Conservation (phyloP, 2,888 invertebrate genomes). For the Parascotia fuliginaria region DNA sequence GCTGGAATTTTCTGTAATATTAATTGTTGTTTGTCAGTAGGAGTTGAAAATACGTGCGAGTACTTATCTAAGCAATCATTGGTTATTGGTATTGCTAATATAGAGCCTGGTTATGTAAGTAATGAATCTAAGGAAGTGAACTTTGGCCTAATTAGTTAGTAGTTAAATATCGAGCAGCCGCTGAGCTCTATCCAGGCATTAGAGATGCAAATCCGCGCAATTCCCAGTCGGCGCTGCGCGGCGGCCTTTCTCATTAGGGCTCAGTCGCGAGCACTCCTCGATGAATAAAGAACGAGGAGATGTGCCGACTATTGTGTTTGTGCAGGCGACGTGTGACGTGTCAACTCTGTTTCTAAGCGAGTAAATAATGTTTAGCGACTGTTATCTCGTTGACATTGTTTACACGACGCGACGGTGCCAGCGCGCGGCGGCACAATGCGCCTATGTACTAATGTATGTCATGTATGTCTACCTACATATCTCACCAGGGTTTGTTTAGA, state of each 20-base stretch:
- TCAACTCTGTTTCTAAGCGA: neutral
- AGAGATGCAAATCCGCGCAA: slow-evolving; percentile 22
- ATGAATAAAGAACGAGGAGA: slow-evolving; percentile 17
- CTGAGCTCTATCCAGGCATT: neutral
- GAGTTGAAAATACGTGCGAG: too few species aligned
- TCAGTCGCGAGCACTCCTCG: slow-evolving; percentile 7
- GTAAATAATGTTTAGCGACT: neutral
- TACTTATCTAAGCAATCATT: too few species aligned
- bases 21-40: too few species aligned
- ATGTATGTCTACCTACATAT: too few species aligned
- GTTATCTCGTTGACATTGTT: neutral
- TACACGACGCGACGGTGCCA: neutral
- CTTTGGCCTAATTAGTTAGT: slow-evolving; percentile 16
- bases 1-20: too few species aligned
- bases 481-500: too few species aligned
- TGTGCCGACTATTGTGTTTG: neutral
- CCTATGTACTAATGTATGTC: too few species aligned
- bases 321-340: neutral
- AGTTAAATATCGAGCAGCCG: slow-evolving; percentile 7
- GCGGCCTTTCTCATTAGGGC: slow-evolving; percentile 18
- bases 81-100: too few species aligned
- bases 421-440: too few species aligned
- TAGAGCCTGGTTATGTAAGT: too few species aligned
- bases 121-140: too few species aligned
- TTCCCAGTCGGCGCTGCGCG: slow-evolving; percentile 13